Evolutionary conservation across 2,888 invertebrate species (phyloP).

Genomic region (Lampropteryx suffumata): DNA sequence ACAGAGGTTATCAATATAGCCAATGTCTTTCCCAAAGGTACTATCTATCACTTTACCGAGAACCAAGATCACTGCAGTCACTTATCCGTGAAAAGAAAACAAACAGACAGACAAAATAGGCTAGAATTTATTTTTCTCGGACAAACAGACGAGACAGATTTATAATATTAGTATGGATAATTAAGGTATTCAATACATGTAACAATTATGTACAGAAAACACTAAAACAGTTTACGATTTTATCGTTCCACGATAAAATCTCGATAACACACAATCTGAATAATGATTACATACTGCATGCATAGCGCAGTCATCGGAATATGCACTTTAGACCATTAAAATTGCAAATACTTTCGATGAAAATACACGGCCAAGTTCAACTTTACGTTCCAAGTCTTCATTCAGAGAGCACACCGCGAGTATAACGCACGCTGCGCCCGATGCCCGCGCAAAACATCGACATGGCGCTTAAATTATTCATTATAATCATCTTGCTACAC

Average conservation of each 20-base stretch:
- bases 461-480: slow-evolving; percentile 43
- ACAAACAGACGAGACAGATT: too few species aligned
- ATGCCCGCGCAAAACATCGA: slow-evolving; percentile 24
- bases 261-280: slow-evolving; percentile 1
- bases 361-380: slow-evolving; percentile 24
- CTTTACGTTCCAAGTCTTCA: not conserved
- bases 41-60: too few species aligned
- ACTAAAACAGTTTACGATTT: not conserved
- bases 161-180: too few species aligned
- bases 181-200: too few species aligned
- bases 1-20: too few species aligned
- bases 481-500: slow-evolving; percentile 35
- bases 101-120: too few species aligned
- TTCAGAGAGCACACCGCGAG: slow-evolving; percentile 5
- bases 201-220: too few species aligned
- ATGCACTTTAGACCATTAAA: not conserved
- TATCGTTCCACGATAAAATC: slow-evolving; percentile 1
- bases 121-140: too few species aligned
- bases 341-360: slow-evolving; percentile 16
- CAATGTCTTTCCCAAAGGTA: too few species aligned
- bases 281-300: not conserved
- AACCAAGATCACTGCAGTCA: too few species aligned
- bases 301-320: not conserved
- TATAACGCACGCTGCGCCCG: slow-evolving; percentile 11
- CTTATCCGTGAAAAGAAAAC: too few species aligned